Base-by-base conservation (phyloP, 1,140 invertebrate species). In the Chrysoperla carnea region DNA sequence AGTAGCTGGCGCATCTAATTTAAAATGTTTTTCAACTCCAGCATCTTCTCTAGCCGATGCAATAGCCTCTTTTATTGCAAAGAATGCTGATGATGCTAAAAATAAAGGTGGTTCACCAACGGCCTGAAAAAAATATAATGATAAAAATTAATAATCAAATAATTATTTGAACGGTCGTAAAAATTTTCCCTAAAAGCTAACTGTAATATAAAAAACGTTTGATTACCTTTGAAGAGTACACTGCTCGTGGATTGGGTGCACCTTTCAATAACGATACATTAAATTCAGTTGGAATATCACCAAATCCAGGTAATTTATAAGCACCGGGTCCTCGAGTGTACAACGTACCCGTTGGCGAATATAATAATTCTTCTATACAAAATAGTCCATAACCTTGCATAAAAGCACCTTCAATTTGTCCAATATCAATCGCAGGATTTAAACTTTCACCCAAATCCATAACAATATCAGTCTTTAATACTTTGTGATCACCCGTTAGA, bases 371-470 rank as follows among this genome's bases (percentile, higher is more conserved):
- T 63, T 96, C 92, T 48, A 96, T 64, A 2, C 86, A 86, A 53
- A 86, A 94, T 35, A 95, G 57, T 4, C 92, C 91, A 54, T 91
- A 88, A 1, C 91, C 91, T 72, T 95, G 92, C 49, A 86, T 73
- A 52, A 93, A 95, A 1, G 70, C 92, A 28, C 92, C 92, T 68
- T 96, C 92, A 17, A 96, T 79, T 67, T 96, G 92, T 0, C 91
- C 92, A 54, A 96, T 86, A 52, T 97, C 92, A 50, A 96, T 91
- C 1, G 90, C 89, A 17, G 91, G 91, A 66, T 96, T 96, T 27
- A 96, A 62, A 65, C 87, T 93, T 44, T 86, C 76, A 13, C 84
- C 75, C 40, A 95, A 68, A 64, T 96, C 92, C 91, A 95, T 95
- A 0, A 96, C 87, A 51, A 96, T 95, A 53, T 96, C 86, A 3